phyloP scores from a whole-genome alignment of 2,113 vertebrate species.

The Mesembrinibis cayennensis region DNA sequence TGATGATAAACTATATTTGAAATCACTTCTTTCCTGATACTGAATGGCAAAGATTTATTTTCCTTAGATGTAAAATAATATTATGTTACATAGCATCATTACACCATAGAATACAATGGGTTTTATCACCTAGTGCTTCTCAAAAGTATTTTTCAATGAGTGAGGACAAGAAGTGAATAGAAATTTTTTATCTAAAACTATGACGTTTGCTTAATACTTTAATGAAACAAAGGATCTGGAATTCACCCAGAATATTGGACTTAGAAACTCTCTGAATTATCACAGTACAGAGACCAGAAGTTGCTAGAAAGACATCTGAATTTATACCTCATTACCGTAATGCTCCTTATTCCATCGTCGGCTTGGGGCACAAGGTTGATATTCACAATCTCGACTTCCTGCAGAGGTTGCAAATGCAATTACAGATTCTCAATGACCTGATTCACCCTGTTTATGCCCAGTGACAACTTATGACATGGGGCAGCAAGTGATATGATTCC shows the following conservation, averaged over 20 bases:
- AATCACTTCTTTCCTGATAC: neutral
- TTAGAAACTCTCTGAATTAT: neutral
- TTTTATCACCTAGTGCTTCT: neutral
- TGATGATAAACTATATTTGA: neutral
- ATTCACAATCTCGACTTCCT: neutral
- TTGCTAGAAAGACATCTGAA: neutral
- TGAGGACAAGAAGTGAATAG: neutral
- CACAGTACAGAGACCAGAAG: neutral
- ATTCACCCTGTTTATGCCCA: neutral
- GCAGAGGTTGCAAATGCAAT: neutral
- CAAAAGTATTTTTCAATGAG: neutral
- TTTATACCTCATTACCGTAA: neutral
- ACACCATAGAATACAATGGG: neutral
- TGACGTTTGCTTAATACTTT: neutral
- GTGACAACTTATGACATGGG: neutral
- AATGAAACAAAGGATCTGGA: neutral
- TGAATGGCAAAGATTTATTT: neutral
- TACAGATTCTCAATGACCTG: neutral
- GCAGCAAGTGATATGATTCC: neutral
- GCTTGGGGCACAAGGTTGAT: neutral
- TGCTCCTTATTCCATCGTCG: neutral
- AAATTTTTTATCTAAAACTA: neutral
- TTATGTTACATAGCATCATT: neutral
- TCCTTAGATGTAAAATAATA: neutral
- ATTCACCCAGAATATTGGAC: neutral